A percentile compares a stretch with the other conserved stretches of the same genome.
Evolutionary conservation across 2,797 vertebrate species (phyloP).

Genomic region (Sciurus carolinensis): DNA sequence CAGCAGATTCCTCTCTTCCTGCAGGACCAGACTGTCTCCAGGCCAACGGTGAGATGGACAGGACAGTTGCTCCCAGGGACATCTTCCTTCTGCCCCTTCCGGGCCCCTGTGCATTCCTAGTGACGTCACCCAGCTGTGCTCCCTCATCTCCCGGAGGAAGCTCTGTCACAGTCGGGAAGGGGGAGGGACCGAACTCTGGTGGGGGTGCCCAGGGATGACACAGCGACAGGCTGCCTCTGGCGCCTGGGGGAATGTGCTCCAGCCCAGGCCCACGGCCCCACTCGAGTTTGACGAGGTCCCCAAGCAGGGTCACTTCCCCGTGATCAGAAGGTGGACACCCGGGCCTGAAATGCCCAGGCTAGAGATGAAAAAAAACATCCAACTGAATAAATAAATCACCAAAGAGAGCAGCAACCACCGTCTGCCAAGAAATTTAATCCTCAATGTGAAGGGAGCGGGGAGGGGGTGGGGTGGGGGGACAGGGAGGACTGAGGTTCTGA

Average conservation of each 20-base stretch:
- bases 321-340: slow-evolving; percentile 85
- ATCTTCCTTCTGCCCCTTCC: slow-evolving; percentile 57
- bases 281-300: slow-evolving; percentile 25
- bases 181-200: neutral
- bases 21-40: neutral
- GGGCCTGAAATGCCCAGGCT: slow-evolving; percentile 86
- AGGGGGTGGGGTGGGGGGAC: neutral
- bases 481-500: slow-evolving; percentile 85
- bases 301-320: slow-evolving; percentile 78
- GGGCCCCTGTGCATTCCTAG: slow-evolving; percentile 73
- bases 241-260: slow-evolving; percentile 59
- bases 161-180: slow-evolving; percentile 62
- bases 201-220: slow-evolving; percentile 41
- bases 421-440: slow-evolving; percentile 90
- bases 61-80: slow-evolving; percentile 46
- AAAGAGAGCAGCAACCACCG: slow-evolving; percentile 87
- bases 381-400: slow-evolving; percentile 91
- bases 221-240: slow-evolving; percentile 51
- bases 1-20: neutral
- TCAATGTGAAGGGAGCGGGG: slow-evolving; percentile 79
- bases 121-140: slow-evolving; percentile 84
- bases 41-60: neutral
- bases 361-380: slow-evolving; percentile 87
- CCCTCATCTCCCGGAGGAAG: slow-evolving; percentile 63
- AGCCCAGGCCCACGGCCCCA: neutral